Evolutionary conservation across 2,888 invertebrate genomes (phyloP).

Genomic region (Itoplectis maculator): DNA sequence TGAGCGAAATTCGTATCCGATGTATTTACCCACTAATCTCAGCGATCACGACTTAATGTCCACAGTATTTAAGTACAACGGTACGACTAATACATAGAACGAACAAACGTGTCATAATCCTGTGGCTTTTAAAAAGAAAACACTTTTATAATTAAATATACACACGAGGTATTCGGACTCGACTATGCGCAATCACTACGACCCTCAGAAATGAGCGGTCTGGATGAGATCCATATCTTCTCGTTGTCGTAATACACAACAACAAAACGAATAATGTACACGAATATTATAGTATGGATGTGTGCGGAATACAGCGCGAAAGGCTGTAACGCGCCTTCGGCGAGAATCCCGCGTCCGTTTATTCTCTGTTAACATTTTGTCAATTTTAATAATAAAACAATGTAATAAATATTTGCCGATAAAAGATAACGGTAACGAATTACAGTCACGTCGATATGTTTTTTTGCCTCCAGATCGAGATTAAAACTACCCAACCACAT

Average conservation of each 20-base stretch:
- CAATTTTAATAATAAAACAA: conserved; percentile 71
- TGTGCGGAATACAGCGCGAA: conserved; percentile 52
- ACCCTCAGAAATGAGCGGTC: conserved; percentile 17
- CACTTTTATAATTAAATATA: conserved; percentile 54
- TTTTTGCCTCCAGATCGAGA: not conserved
- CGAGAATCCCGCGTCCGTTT: conserved; percentile 64
- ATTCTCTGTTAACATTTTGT: conserved; percentile 75
- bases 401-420: conserved; percentile 46
- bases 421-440: conserved; percentile 32
- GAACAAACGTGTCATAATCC: conserved; percentile 55
- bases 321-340: conserved; percentile 54
- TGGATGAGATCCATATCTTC: conserved; percentile 45
- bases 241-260: conserved; percentile 39
- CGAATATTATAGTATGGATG: conserved; percentile 50
- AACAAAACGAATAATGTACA: conserved; percentile 41
- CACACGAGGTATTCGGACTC: conserved; percentile 60
- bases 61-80: conserved; percentile 61
- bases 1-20: conserved; percentile 4
- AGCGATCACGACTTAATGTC: conserved; percentile 53
- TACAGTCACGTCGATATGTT: not conserved
- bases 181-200: conserved; percentile 36
- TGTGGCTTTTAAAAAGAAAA: conserved; percentile 30
- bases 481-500: too few relatives aligned
- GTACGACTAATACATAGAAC: conserved; percentile 50
- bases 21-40: conserved; percentile 32